Percentiles rank a stretch among this genome's conserved stretches.
phyloP scores from a whole-genome alignment of 2,797 vertebrate species.

The Pangasius larnaudii region DNA sequence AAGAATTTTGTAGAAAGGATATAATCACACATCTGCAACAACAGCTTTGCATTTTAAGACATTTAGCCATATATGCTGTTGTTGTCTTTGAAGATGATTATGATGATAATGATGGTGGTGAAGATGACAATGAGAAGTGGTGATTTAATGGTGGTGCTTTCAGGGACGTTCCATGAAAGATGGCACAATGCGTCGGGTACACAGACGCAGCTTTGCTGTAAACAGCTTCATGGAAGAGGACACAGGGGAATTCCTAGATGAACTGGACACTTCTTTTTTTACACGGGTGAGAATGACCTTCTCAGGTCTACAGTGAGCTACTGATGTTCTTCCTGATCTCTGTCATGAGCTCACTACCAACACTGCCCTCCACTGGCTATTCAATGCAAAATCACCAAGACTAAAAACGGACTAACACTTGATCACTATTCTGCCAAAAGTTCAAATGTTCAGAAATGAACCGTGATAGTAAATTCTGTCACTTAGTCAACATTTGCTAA shows the following conservation, averaged over 20 bases:
- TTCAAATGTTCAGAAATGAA: background rate
- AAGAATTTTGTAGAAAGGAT: background rate
- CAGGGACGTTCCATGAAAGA: conserved; percentile 89
- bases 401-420: no score
- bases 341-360: background rate
- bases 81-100: background rate
- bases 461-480: background rate
- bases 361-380: conserved; percentile 40
- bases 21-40: background rate
- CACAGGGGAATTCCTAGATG: conserved; percentile 90
- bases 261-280: conserved; percentile 96
- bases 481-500: background rate
- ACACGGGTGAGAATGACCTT: conserved; percentile 80
- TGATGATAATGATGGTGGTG: conserved; percentile 17
- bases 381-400: background rate
- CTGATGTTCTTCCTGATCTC: background rate
- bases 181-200: conserved; percentile 73
- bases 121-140: conserved; percentile 1
- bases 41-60: background rate
- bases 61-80: background rate
- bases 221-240: conserved; percentile 93
- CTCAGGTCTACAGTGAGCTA: background rate
- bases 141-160: conserved; percentile 33
- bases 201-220: conserved; percentile 88
- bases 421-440: background rate